Evolutionary conservation across 2,888 invertebrate genomes (phyloP).

Genomic region (Camptogramma bilineatum): DNA sequence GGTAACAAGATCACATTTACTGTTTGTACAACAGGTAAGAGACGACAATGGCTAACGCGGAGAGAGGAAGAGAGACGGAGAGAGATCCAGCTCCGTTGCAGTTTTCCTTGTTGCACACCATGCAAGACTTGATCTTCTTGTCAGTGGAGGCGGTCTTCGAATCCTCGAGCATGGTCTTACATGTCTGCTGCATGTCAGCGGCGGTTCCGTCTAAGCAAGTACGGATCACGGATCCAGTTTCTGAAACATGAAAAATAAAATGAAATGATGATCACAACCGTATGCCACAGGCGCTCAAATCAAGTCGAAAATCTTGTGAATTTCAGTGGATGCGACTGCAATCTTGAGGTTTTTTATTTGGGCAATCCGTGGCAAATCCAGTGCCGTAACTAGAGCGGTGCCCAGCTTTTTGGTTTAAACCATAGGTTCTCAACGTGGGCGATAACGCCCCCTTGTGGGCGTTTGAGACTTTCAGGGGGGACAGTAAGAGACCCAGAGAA

Average conservation of each 20-base stretch:
- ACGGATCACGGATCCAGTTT: conserved; percentile 66
- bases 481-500: too few relatives aligned
- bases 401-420: too few relatives aligned
- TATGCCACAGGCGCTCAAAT: too few relatives aligned
- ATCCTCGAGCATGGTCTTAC: conserved; percentile 57
- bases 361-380: too few relatives aligned
- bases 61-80: conserved; percentile 67
- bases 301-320: too few relatives aligned
- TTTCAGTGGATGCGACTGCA: too few relatives aligned
- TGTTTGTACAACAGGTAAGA: conserved; percentile 71
- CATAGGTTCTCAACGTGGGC: too few relatives aligned
- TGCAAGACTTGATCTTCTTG: conserved; percentile 66
- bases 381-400: too few relatives aligned
- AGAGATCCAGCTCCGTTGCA: conserved; percentile 81
- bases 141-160: conserved; percentile 48
- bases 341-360: too few relatives aligned
- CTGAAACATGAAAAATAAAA: conserved; percentile 64
- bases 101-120: conserved; percentile 80
- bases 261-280: too few relatives aligned
- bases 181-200: conserved; percentile 63
- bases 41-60: conserved; percentile 62
- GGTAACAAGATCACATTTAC: conserved; percentile 5
- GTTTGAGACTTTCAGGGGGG: too few relatives aligned
- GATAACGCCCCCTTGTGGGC: too few relatives aligned
- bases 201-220: conserved; percentile 74